These are phyloP conservation scores for Euphonia xanthogaster DNA, from an alignment of 2,797 vertebrate genomes.

Conservation along the genomic window DNA sequence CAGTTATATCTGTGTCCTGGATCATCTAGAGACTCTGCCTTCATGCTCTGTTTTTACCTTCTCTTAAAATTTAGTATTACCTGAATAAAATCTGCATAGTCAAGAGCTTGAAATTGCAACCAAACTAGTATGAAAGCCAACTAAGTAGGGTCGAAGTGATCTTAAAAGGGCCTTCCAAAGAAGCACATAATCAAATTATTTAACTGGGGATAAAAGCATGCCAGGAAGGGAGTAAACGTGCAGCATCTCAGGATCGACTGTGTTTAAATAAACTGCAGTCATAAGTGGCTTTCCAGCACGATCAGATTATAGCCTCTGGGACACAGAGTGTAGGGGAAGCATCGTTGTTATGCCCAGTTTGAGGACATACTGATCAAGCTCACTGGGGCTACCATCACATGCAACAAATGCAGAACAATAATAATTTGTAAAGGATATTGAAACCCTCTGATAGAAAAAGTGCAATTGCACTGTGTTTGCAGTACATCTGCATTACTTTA, in stretches of 20 bases:
- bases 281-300: background rate
- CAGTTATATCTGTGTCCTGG: background rate
- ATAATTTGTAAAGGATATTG: background rate
- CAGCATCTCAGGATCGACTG: background rate
- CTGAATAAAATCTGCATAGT: background rate
- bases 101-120: background rate
- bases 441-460: background rate
- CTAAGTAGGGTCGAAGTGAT: background rate
- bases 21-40: background rate
- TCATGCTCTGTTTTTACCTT: background rate
- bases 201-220: background rate
- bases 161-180: background rate
- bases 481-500: background rate
- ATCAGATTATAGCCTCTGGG: background rate
- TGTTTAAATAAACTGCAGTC: background rate
- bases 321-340: background rate
- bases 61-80: background rate
- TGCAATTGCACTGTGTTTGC: background rate
- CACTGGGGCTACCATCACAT: background rate
- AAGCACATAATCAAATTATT: background rate
- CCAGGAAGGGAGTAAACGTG: background rate
- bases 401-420: background rate
- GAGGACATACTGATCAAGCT: background rate
- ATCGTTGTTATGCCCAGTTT: accelerated
- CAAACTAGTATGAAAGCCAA: background rate